Evolutionary conservation across 2,113 vertebrate genomes (phyloP), one percentile per base, ranked within the genome.

Genomic region (Mormoops blainvillei): DNA sequence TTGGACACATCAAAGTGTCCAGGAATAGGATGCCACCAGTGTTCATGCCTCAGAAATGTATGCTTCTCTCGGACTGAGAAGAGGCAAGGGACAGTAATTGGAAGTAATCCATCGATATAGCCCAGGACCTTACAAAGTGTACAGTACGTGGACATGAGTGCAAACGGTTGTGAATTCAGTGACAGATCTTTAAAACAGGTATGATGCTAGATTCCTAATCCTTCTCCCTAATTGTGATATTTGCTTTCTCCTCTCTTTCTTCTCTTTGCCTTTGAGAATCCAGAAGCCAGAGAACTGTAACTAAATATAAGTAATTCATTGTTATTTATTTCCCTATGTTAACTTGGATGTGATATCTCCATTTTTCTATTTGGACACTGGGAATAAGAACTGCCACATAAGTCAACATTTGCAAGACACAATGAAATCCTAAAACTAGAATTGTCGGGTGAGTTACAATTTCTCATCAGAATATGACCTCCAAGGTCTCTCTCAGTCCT

Each of bases 401-500:
- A 86, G 71, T n/a, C 71, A 96, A 92, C 24, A 54, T 74, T 94
- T 80, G 36, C 68, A 81, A 95, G 48, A 92, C 14, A 9, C 8
- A 28, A 0, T 70, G 52, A 91, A 86, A 91, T 87, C 22, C 45
- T 52, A 41, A 93, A 95, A 22, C 52, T 48, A 45, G 36, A 31
- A 88, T 36, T 70, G 22, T 61, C n/a, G 58, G 61, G 8, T 38
- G 63, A 43, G 22, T 91, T 67, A 80, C 11, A 89, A 70, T 76
- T 96, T 91, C 81, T 96, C 81, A 87, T 65, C 26, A 97, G 71
- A 92, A 81, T 67, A 52, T 84, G 73, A 84, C 91, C 85, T 94
- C 94, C 24, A 50, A 76, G 31, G 43, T 88, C 96, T 70, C 85
- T 71, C 6, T 54, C 50, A 50, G 50, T 70, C 67, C 71, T 85